These are phyloP conservation scores for Crotalus adamanteus DNA, from an alignment of 2,797 vertebrate species.

Conservation along the genomic window DNA sequence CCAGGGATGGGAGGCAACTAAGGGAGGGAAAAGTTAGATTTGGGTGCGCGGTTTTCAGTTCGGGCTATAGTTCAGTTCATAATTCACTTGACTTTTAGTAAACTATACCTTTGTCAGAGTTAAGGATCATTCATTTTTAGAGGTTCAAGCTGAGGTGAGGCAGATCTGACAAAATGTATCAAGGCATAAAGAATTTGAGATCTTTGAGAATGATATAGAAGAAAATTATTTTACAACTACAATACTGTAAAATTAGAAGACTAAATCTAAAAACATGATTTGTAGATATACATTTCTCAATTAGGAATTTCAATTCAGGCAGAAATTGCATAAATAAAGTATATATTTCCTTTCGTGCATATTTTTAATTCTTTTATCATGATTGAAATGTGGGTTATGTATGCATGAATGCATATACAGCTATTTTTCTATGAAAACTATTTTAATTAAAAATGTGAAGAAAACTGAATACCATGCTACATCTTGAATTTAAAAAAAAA, in stretches of 20 bases:
- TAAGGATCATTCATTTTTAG: too few relatives aligned
- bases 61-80: too few relatives aligned
- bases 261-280: background rate
- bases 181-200: background rate
- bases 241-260: background rate
- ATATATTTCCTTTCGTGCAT: background rate
- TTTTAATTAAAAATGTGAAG: conserved; percentile 12
- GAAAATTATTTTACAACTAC: background rate
- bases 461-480: background rate
- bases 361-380: background rate
- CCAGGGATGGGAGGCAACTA: too few relatives aligned
- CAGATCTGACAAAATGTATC: background rate
- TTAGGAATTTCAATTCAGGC: background rate
- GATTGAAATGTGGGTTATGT: background rate
- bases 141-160: too few relatives aligned
- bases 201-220: background rate
- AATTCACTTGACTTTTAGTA: too few relatives aligned
- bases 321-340: background rate
- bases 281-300: background rate
- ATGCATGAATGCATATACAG: background rate
- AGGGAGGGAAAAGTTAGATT: too few relatives aligned
- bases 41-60: too few relatives aligned
- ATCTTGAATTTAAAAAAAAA: background rate
- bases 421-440: conserved; percentile 21
- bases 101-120: too few relatives aligned